Base-by-base conservation (phyloP, 2,113 vertebrate species). In the Apodemus speciosus region DNA sequence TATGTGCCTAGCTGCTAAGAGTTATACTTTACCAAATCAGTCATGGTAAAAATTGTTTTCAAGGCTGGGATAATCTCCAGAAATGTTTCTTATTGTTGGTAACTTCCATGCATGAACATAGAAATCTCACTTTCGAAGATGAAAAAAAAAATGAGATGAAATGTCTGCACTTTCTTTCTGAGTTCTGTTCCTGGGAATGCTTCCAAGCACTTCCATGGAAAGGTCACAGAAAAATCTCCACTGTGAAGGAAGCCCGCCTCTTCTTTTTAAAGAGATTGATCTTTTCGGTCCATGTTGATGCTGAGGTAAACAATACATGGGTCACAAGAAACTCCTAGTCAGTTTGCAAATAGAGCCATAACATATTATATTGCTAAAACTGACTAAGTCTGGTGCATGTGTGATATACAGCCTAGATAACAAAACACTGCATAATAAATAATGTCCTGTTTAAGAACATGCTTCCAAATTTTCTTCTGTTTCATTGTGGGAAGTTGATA, bases 241-340 rank as follows among this genome's bases (percentile, higher is more conserved):
- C 18, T 8, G 25, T 16, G 3, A 71, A 32, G 16, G n/a, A 62
- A 18, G 3, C 4, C 43, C 56, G 30, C 1, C 7, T 13, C 35
- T 25, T 11, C 25, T 20, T 5, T 30, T n/a, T 30, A 43, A 10
- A 16, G 2, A 0, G 5, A 0, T 1, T 5, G 27, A 43, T 38
- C n/a, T 3, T 84, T 23, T 40, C 2, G 20, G 16, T 25, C 20
- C 20, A 38, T 3, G 3, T 10, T 2, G 7, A 2, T 3, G 27
- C 9, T 18, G 5, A 46, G 2, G 23, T 23, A 9, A 8, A 7
- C 1, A 49, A 43, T 21, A 20, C 0, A 3, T 20, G 32, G 13
- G 60, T 25, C 18, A 46, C 51, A 71, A 66, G 79, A 51, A 43
- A 40, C 2, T 7, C 5, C n/a, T 40, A 49, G 6, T 4, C 2